Conservation (phyloP, 2,797 vertebrate species). For the Meriones psammophilus region DNA sequence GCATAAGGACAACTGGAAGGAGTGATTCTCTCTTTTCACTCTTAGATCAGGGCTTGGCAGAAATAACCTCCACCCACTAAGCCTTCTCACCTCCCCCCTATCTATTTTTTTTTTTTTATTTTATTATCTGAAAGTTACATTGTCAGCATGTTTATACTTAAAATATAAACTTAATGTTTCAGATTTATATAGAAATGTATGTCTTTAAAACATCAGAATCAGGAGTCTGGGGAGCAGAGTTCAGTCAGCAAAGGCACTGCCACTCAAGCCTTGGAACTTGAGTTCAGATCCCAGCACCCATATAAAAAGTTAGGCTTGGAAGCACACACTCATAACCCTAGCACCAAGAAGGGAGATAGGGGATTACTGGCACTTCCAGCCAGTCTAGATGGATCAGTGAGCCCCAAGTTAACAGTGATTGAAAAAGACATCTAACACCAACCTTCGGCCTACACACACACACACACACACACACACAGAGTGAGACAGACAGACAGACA, state of each 20-base stretch:
- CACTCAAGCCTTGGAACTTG: background rate
- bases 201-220: slow-evolving; percentile 49
- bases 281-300: background rate
- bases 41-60: background rate
- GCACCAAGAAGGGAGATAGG: background rate
- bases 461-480: too few relatives aligned
- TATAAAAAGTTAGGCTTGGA: background rate
- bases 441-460: background rate
- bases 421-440: background rate
- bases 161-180: slow-evolving; percentile 45
- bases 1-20: background rate
- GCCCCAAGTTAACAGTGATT: background rate
- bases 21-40: background rate
- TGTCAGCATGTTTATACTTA: slow-evolving; percentile 37
- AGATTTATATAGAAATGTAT: slow-evolving; percentile 47
- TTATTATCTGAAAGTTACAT: slow-evolving; percentile 30
- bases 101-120: background rate
- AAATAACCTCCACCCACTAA: background rate
- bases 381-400: background rate
- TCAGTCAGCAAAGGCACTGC: background rate
- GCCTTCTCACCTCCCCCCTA: background rate
- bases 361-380: background rate
- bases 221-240: background rate
- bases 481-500: too few relatives aligned
- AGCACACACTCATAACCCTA: background rate